A percentile compares a stretch with the other conserved stretches of the same genome.
Conservation (phyloP, 2,113 vertebrate genomes). For the Dissostichus mawsoni region DNA sequence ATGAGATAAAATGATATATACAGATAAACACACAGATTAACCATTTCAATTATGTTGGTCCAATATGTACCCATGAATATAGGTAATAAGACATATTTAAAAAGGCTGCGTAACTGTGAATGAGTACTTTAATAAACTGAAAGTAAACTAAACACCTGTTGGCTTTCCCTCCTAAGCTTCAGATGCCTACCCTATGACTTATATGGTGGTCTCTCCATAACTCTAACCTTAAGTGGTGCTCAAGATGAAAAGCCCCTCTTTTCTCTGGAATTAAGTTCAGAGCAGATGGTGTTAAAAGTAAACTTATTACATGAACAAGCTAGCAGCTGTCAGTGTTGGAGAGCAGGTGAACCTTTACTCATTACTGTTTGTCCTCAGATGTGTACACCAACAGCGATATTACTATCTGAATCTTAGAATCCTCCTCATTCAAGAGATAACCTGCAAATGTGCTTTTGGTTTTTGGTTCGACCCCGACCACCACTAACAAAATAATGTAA, state of each 20-base stretch:
- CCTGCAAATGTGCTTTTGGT: too few relatives aligned
- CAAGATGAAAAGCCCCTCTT: conserved; percentile 39
- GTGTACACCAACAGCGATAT: too few relatives aligned
- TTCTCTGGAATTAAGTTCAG: conserved; percentile 31
- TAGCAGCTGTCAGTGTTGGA: conserved; percentile 46
- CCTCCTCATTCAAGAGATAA: too few relatives aligned
- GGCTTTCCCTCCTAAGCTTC: not conserved
- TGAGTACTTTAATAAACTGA: not conserved
- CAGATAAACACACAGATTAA: not conserved
- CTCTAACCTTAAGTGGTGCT: conserved; percentile 45
- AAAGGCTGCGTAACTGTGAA: not conserved
- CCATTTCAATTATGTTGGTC: not conserved
- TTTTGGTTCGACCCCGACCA: too few relatives aligned
- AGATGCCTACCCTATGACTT: conserved; percentile 20
- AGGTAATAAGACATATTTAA: not conserved
- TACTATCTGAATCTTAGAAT: too few relatives aligned
- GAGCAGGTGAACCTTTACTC: not conserved
- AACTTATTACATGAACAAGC: conserved; percentile 28
- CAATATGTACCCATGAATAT: not conserved
- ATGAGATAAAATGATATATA: not conserved
- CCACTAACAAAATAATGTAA: too few relatives aligned
- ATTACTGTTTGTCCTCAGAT: too few relatives aligned
- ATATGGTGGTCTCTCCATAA: conserved; percentile 4
- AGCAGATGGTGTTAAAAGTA: conserved; percentile 58
- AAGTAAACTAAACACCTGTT: not conserved